phyloP scores from a whole-genome alignment of 2,888 invertebrate genomes.

The Drosophila melanocephala region DNA sequence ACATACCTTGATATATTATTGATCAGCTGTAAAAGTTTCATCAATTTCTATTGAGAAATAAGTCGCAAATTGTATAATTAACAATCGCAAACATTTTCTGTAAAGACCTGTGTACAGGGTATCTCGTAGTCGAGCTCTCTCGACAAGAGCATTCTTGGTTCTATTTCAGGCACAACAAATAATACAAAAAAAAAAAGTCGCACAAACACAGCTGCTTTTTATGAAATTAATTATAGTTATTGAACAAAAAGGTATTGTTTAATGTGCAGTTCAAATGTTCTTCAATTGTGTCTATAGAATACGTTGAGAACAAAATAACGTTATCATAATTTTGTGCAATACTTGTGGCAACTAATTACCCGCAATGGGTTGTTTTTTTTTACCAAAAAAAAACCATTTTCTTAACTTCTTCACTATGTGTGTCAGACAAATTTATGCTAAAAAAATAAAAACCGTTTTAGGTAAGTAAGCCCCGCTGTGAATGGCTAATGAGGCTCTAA shows the following conservation, averaged over 20 bases:
- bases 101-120: background rate
- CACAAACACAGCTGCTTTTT: slow-evolving; percentile 55
- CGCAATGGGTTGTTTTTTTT: background rate
- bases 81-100: background rate
- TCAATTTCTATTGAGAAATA: background rate
- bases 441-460: slow-evolving; percentile 30
- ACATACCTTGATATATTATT: background rate
- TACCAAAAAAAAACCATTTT: slow-evolving; percentile 1
- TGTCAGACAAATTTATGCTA: slow-evolving; percentile 38
- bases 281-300: slow-evolving; percentile 7
- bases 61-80: background rate
- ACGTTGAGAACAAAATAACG: background rate
- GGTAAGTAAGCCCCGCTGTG: slow-evolving; percentile 47
- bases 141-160: background rate
- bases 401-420: background rate
- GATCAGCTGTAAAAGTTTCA: background rate
- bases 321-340: slow-evolving; percentile 16
- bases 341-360: background rate
- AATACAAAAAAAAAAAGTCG: slow-evolving; percentile 37
- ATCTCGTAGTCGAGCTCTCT: background rate
- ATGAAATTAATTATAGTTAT: slow-evolving; percentile 61
- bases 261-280: slow-evolving; percentile 39
- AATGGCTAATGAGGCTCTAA: slow-evolving; percentile 35
- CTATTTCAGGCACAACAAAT: slow-evolving; percentile 29
- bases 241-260: slow-evolving; percentile 48